Percentiles rank a stretch among this genome's conserved stretches.
phyloP scores from a whole-genome alignment of 2,113 vertebrate species.

The Nicator chloris region DNA sequence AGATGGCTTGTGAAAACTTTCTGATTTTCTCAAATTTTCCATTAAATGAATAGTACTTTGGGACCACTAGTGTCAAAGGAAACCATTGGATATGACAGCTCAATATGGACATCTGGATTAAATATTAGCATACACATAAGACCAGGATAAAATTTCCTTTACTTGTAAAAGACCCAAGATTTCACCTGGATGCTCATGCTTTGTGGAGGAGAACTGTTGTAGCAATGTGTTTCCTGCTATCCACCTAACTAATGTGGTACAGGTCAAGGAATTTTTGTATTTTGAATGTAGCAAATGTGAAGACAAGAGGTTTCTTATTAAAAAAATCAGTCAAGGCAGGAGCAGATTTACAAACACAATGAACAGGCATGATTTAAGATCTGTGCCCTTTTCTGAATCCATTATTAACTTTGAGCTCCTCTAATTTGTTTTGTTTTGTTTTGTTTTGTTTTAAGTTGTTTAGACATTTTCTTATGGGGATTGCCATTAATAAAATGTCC shows the following conservation, averaged over 20 bases:
- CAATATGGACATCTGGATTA: neutral
- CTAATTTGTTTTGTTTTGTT: neutral
- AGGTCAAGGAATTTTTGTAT: neutral
- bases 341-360: neutral
- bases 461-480: neutral
- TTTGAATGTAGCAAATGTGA: neutral
- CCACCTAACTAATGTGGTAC: fast-evolving
- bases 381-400: neutral
- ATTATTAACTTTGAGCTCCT: neutral
- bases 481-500: neutral
- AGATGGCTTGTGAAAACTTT: neutral
- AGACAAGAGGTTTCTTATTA: neutral
- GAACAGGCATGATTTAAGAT: neutral
- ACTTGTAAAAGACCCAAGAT: neutral
- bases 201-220: neutral
- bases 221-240: neutral
- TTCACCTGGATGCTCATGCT: neutral
- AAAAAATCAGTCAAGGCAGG: neutral
- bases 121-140: neutral
- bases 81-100: neutral
- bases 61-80: neutral
- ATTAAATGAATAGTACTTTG: neutral
- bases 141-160: neutral
- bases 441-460: neutral
- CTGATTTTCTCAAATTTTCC: neutral